These are phyloP conservation scores for Athalia cordata DNA, from an alignment of 2,888 invertebrate genomes.

Conservation along the genomic window DNA sequence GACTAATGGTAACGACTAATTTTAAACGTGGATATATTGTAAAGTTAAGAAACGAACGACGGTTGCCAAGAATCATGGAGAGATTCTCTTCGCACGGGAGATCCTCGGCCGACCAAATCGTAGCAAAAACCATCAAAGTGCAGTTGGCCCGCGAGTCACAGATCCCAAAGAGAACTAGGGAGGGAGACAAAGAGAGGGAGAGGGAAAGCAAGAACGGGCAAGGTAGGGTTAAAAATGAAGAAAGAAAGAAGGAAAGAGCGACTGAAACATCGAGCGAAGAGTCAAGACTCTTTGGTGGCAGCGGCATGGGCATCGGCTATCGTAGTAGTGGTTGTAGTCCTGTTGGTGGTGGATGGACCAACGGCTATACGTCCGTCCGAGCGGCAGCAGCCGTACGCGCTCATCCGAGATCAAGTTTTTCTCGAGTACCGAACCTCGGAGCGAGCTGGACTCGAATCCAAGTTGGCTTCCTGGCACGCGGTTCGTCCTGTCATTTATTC, in stretches of 20 bases:
- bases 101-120: conserved; percentile 49
- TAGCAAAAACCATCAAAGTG: conserved; percentile 63
- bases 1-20: conserved; percentile 10
- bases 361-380: conserved; percentile 51
- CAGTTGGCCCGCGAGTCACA: conserved; percentile 58
- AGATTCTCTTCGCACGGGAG: conserved; percentile 53
- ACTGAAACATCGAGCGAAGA: conserved; percentile 49
- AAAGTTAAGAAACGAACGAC: conserved; percentile 42
- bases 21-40: conserved; percentile 32
- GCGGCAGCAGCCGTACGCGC: conserved; percentile 58
- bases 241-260: conserved; percentile 48
- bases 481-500: conserved; percentile 61
- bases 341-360: conserved; percentile 50
- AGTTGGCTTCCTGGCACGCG: conserved; percentile 72
- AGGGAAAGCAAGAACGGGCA: conserved; percentile 25
- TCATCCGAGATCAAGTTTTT: conserved; percentile 72
- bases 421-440: conserved; percentile 59
- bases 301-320: conserved; percentile 52
- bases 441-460: conserved; percentile 63
- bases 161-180: conserved; percentile 48
- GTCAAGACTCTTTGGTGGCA: conserved; percentile 60
- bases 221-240: conserved; percentile 39
- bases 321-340: conserved; percentile 39
- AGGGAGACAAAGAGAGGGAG: conserved; percentile 48
- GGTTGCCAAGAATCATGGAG: conserved; percentile 24